Percentiles rank a stretch among this genome's conserved stretches.
Evolutionary conservation across 2,888 invertebrate genomes (phyloP).

Genomic region (Pecten maximus): DNA sequence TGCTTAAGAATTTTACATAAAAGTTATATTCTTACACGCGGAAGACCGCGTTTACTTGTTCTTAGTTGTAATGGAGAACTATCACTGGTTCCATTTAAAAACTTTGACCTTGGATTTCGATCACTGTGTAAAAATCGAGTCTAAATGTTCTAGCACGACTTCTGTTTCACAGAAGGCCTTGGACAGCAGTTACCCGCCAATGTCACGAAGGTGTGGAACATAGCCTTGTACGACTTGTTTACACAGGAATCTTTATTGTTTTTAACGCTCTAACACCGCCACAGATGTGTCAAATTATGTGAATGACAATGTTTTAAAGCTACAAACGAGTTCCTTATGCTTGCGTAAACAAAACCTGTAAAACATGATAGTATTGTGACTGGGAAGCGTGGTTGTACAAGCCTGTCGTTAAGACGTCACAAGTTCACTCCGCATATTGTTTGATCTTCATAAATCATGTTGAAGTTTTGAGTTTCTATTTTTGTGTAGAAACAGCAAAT

Average conservation of each 20-base stretch:
- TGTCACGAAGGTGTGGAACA: not conserved
- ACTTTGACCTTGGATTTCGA: not conserved
- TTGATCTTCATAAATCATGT: not conserved
- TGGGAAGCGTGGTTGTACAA: not conserved
- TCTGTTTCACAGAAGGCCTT: not conserved
- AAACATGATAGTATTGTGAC: not conserved
- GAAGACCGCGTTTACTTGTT: too few species aligned
- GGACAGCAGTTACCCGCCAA: not conserved
- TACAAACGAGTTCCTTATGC: not conserved
- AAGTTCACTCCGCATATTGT: not conserved
- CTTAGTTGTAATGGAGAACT: not conserved
- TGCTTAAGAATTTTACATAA: too few species aligned
- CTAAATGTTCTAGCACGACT: not conserved
- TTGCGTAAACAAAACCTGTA: not conserved
- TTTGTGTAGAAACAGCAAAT: not conserved
- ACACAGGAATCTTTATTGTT: slow-evolving; percentile 8
- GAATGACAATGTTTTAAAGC: not conserved
- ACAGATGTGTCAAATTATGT: not conserved
- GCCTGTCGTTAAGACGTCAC: not conserved
- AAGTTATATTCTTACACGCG: too few species aligned
- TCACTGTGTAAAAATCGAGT: not conserved
- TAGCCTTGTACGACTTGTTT: not conserved
- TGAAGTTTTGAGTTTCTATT: not conserved
- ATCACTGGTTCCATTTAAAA: not conserved
- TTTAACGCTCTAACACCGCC: not conserved